A percentile compares a stretch with the other conserved stretches of the same genome.
phyloP scores from a whole-genome alignment of 2,888 invertebrate genomes.

The Rutpela maculata region DNA sequence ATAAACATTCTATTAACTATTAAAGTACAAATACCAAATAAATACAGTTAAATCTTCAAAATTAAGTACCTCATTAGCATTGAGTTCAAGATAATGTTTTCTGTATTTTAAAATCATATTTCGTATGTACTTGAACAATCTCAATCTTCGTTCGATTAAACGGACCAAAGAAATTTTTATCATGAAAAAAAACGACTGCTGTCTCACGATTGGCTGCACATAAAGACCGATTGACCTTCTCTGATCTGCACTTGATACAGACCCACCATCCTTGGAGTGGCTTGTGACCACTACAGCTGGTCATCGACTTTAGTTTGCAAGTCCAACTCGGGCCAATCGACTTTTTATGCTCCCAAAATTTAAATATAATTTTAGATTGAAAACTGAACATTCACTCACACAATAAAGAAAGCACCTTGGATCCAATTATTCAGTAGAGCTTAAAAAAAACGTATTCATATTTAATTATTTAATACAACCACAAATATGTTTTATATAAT shows the following conservation, averaged over 20 bases:
- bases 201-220: slow-evolving; percentile 29
- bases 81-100: no score
- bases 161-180: neutral
- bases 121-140: neutral
- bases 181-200: slow-evolving; percentile 14
- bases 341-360: slow-evolving; percentile 34
- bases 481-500: no score
- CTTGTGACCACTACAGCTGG: slow-evolving; percentile 35
- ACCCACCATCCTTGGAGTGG: slow-evolving; percentile 36
- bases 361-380: neutral
- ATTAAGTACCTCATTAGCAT: no score
- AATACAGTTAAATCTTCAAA: no score
- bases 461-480: no score
- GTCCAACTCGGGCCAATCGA: slow-evolving; percentile 24
- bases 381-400: neutral
- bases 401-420: neutral
- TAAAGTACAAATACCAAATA: no score
- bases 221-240: slow-evolving; percentile 42
- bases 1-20: no score
- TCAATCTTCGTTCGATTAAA: neutral
- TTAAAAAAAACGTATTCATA: neutral
- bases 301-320: slow-evolving; percentile 34
- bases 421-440: neutral
- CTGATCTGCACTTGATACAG: slow-evolving; percentile 38
- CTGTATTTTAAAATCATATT: no score